Conservation (phyloP, 92 coral and sea anemone species). For the Porites cylindrica region DNA sequence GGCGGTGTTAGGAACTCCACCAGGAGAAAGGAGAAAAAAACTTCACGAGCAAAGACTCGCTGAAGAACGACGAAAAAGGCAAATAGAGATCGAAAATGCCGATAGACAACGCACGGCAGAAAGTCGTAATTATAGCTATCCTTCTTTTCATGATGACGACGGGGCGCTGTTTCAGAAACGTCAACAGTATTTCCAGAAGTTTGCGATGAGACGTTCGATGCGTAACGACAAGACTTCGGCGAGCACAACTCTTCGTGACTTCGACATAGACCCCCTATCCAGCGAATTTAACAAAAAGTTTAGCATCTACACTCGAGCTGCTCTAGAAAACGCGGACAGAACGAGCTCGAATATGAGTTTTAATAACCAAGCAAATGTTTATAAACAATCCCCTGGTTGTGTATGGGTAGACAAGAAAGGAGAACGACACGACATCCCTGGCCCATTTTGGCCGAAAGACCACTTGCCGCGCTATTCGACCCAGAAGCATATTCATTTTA, state of each 20-base stretch:
- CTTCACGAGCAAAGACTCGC: conserved; percentile 64
- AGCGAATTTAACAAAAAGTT: conserved; percentile 68
- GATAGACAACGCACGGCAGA: conserved; percentile 34
- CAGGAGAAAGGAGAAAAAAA: conserved; percentile 77
- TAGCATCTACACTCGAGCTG: conserved; percentile 80
- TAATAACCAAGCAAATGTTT: conserved; percentile 34
- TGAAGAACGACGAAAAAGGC: conserved; percentile 66
- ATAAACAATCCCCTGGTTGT: conserved; percentile 66
- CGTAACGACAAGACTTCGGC: conserved; percentile 21
- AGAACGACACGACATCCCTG: conserved; percentile 67
- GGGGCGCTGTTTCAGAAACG: conserved; percentile 65
- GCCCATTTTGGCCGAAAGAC: conserved; percentile 96
- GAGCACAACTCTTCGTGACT: conserved; percentile 7
- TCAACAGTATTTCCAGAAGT: conserved; percentile 74
- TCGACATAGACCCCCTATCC: conserved; percentile 68
- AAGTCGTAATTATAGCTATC: conserved; percentile 40
- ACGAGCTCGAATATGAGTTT: conserved; percentile 11
- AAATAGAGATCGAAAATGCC: conserved; percentile 30
- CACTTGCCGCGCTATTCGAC: conserved; percentile 82
- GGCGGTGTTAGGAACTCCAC: conserved; percentile 91
- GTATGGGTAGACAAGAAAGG: conserved; percentile 81
- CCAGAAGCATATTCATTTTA: conserved; percentile 74
- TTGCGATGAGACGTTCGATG: conserved; percentile 63
- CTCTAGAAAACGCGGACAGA: conserved; percentile 63
- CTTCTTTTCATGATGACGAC: conserved; percentile 63